Base-by-base conservation (phyloP, 1,140 invertebrate species). In the Papilio aristodemus region DNA sequence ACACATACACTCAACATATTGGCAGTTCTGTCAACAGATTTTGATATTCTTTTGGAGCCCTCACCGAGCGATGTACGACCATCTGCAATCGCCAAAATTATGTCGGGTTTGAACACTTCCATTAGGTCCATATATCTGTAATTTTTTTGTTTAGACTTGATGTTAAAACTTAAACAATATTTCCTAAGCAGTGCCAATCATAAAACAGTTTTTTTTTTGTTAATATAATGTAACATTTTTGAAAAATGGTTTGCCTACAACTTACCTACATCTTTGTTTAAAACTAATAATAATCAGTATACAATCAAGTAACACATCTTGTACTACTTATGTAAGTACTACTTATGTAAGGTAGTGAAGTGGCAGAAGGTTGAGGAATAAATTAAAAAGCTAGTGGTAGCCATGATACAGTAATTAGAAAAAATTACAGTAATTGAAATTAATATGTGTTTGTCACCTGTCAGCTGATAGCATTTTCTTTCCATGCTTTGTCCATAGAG, bases 51-150 rank as follows among this genome's bases (percentile, higher is more conserved):
- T 85, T 97, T 97, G 41, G 93, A 93, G 0, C 93, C 88, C 74
- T 94, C 95, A 17, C 92, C 85, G 4, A 89, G 76, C 79, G 95
- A 93, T 27, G 95, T 97, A 76, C 97, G 95, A n/a, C 95, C 94
- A 93, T 98, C 96, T 84, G 94, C 94, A 68, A 98, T 89, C 17
- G 94, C 94, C 80, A 96, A 93, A 90, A 95, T 97, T 76, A 96
- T 93, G 87, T 97, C 95, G 58, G 96, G 96, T 87, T 94, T 94
- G 81, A 95, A 95, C 71, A 92, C 85, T 90, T 97, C 94, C 43
- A 97, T 93, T 43, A 95, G 81, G 77, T 96, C 92, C 94, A 97
- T 95, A 86, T 96, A 97, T 69, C 92, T 93, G 88, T 82, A 81
- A 81, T 75, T 71, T 68, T 78, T 70, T 60, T 73, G 32, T 54